These are phyloP conservation scores for Percopsis omiscomaycus DNA, from an alignment of 2,797 vertebrate genomes.

Conservation along the genomic window DNA sequence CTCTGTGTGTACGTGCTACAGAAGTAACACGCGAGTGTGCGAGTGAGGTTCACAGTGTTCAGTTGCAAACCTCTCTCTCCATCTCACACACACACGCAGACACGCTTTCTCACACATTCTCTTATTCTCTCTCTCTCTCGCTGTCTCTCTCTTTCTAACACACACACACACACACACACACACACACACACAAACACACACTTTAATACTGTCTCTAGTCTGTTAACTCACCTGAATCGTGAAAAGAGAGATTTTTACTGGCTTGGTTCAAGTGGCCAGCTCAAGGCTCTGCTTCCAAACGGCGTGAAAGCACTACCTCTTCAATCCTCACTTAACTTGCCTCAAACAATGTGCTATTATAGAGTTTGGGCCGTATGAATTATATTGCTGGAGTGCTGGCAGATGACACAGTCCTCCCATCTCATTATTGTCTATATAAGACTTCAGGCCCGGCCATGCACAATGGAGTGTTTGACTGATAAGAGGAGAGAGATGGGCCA, in stretches of 20 bases:
- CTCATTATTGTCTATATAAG: slow-evolving; percentile 77
- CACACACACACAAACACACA: not conserved
- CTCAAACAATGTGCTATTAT: slow-evolving; percentile 81
- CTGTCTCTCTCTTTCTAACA: slow-evolving; percentile 3
- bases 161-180: not conserved
- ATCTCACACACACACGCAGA: slow-evolving; percentile 4
- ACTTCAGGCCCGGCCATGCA: slow-evolving; percentile 64
- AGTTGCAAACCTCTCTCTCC: slow-evolving; percentile 17
- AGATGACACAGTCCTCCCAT: slow-evolving; percentile 64
- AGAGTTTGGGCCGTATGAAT: slow-evolving; percentile 68
- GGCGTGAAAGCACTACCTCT: slow-evolving; percentile 64
- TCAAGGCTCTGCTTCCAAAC: slow-evolving; percentile 66
- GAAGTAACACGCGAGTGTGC: slow-evolving; percentile 18
- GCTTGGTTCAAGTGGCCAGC: slow-evolving; percentile 62
- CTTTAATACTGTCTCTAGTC: slow-evolving; percentile 57
- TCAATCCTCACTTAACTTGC: slow-evolving; percentile 68
- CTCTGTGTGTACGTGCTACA: slow-evolving; percentile 12
- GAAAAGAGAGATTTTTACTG: slow-evolving; percentile 74
- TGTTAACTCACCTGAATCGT: slow-evolving; percentile 74
- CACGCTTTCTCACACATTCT: not conserved
- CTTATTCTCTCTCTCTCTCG: slow-evolving; percentile 14
- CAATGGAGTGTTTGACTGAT: slow-evolving; percentile 77
- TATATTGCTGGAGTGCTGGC: slow-evolving; percentile 73
- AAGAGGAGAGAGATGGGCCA: slow-evolving; percentile 62
- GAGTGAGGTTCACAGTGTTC: slow-evolving; percentile 10